Conservation (phyloP, 2,113 vertebrate genomes). For the Leptobrachium ailaonicum region DNA sequence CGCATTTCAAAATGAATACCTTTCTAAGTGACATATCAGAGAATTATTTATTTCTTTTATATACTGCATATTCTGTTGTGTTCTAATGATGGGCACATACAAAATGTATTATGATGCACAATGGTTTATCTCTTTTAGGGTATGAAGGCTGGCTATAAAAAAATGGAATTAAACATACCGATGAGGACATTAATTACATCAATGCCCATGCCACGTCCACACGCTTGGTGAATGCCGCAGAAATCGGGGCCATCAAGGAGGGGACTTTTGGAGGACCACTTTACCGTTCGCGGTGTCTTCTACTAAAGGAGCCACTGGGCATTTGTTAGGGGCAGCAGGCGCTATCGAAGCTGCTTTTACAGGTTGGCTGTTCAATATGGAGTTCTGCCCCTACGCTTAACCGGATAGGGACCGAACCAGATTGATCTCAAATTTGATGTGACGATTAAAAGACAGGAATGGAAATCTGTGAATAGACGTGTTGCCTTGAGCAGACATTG, state of each 20-base stretch:
- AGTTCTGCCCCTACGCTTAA: conserved; percentile 90
- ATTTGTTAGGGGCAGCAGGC: conserved; percentile 90
- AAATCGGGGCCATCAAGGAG: conserved; percentile 90
- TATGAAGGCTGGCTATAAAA: conserved; percentile 90
- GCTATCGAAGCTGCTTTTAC: conserved; percentile 90
- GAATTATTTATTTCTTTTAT: too few relatives aligned
- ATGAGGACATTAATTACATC: conserved; percentile 82
- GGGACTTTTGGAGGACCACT: conserved; percentile 72
- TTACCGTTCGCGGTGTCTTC: conserved; percentile 82
- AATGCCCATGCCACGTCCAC: conserved; percentile 97
- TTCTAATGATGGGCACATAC: too few relatives aligned
- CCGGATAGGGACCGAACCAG: conserved; percentile 81
- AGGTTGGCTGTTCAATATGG: conserved; percentile 83
- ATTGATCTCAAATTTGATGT: conserved; percentile 92
- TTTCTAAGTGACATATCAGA: too few relatives aligned
- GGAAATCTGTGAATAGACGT: conserved; percentile 69
- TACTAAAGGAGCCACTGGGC: conserved; percentile 93
- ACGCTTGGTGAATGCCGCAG: conserved; percentile 89
- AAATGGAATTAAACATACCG: conserved; percentile 73
- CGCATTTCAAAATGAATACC: too few relatives aligned
- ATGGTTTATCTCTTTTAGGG: too few relatives aligned
- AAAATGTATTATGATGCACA: too few relatives aligned
- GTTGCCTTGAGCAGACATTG: conserved; percentile 92
- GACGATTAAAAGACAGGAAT: conserved; percentile 78
- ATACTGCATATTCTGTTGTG: too few relatives aligned